Evolutionary conservation across 2,797 vertebrate species (phyloP).

Genomic region (Cyprinodon diabolis): DNA sequence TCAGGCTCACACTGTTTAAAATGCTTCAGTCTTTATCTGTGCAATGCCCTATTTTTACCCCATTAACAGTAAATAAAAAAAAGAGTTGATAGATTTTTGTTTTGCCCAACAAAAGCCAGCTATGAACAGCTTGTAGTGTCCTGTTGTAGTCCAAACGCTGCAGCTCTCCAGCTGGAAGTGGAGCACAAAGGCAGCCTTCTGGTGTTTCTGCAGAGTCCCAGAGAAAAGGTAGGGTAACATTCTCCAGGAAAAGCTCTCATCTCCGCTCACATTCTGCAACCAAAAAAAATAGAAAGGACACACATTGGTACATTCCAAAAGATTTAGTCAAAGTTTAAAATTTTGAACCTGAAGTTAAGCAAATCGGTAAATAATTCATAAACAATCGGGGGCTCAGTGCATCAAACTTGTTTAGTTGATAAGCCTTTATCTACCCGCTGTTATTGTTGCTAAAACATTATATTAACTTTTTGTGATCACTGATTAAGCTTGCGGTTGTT

Average conservation of each 20-base stretch:
- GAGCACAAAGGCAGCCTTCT: constrained; percentile 39
- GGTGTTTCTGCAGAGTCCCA: constrained; percentile 40
- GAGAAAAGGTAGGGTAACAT: constrained; percentile 33
- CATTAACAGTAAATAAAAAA: constrained; percentile 6
- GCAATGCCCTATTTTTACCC: neutral
- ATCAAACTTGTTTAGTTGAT: neutral
- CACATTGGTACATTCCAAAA: constrained; percentile 25
- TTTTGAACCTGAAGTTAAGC: neutral
- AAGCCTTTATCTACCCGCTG: neutral
- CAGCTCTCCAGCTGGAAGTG: constrained; percentile 48
- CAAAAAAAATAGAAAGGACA: constrained; percentile 44
- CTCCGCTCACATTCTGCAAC: constrained; percentile 37
- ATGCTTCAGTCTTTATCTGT: neutral
- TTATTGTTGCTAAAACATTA: neutral
- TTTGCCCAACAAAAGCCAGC: constrained; percentile 1
- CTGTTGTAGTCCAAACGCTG: constrained; percentile 18
- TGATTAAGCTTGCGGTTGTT: neutral
- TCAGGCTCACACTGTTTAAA: constrained; percentile 27
- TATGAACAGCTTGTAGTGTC: constrained; percentile 19
- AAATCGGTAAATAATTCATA: neutral
- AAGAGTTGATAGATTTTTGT: neutral
- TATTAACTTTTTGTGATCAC: neutral
- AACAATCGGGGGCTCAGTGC: neutral
- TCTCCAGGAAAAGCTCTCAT: constrained; percentile 32
- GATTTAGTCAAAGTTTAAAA: constrained; percentile 24